phyloP scores from a whole-genome alignment of 2,797 vertebrate genomes.

The Nothura maculosa region DNA sequence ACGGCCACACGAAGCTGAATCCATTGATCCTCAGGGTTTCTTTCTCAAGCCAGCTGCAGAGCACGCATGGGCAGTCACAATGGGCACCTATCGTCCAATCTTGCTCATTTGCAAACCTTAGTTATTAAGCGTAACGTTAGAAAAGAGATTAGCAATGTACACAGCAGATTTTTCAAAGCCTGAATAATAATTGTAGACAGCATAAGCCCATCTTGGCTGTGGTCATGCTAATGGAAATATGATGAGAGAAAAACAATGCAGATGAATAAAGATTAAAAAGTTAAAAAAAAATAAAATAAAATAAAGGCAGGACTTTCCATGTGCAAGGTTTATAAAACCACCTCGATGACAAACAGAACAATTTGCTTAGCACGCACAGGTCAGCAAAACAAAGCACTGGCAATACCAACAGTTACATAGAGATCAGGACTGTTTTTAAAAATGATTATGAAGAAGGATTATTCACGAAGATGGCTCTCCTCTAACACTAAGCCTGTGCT shows the following conservation, averaged over 20 bases:
- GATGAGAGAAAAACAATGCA: neutral
- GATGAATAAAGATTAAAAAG: neutral
- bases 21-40: neutral
- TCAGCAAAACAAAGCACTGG: neutral
- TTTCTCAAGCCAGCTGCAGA: neutral
- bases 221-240: neutral
- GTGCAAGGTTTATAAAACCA: neutral
- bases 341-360: neutral
- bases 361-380: neutral
- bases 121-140: conserved; percentile 16
- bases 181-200: neutral
- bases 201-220: neutral
- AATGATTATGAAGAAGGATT: neutral
- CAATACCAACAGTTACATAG: neutral
- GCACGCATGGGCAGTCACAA: neutral
- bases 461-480: neutral
- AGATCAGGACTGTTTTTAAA: neutral
- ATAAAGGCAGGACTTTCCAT: neutral
- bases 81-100: neutral
- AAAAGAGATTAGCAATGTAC: conserved; percentile 10
- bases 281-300: conserved; percentile 9
- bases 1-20: neutral
- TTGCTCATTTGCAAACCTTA: neutral
- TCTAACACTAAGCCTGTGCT: neutral
- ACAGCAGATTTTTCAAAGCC: neutral